phyloP scores from a whole-genome alignment of 2,888 invertebrate species.

The Parasteatoda lunata region DNA sequence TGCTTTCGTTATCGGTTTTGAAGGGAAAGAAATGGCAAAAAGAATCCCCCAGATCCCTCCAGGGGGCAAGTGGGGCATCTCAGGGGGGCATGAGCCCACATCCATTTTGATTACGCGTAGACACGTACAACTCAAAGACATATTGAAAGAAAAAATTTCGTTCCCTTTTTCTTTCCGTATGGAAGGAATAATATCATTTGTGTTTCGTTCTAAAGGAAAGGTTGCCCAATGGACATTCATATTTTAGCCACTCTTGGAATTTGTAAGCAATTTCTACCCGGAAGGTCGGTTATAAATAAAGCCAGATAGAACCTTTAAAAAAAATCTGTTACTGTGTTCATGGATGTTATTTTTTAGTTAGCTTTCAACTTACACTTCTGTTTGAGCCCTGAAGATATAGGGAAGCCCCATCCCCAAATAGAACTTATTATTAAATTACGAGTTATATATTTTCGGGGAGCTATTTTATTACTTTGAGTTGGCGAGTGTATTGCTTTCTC shows the following conservation, averaged over 20 bases:
- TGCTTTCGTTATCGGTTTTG: slow-evolving; percentile 28
- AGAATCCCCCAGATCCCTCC: slow-evolving; percentile 27
- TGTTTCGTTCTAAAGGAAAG: slow-evolving; percentile 3
- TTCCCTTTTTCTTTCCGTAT: neutral
- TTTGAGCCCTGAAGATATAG: too few relatives aligned
- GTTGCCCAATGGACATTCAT: slow-evolving; percentile 43
- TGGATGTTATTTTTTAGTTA: too few relatives aligned
- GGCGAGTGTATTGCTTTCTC: neutral
- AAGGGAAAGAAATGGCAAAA: slow-evolving; percentile 5
- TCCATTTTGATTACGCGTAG: slow-evolving; percentile 61
- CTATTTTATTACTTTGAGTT: neutral
- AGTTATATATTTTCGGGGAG: neutral
- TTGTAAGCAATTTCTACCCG: slow-evolving; percentile 41
- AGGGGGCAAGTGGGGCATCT: slow-evolving; percentile 35
- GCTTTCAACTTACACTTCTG: too few relatives aligned
- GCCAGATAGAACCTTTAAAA: too few relatives aligned
- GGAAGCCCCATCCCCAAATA: neutral
- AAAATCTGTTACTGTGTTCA: too few relatives aligned
- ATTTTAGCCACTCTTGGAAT: slow-evolving; percentile 50
- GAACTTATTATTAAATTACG: neutral
- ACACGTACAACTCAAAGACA: slow-evolving; percentile 59
- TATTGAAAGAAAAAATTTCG: slow-evolving; percentile 41
- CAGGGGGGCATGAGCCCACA: slow-evolving; percentile 36
- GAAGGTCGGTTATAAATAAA: slow-evolving; percentile 34
- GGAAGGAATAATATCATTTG: slow-evolving; percentile 37